phyloP scores from a whole-genome alignment of 2,797 vertebrate genomes.

The Hylomyscus alleni region DNA sequence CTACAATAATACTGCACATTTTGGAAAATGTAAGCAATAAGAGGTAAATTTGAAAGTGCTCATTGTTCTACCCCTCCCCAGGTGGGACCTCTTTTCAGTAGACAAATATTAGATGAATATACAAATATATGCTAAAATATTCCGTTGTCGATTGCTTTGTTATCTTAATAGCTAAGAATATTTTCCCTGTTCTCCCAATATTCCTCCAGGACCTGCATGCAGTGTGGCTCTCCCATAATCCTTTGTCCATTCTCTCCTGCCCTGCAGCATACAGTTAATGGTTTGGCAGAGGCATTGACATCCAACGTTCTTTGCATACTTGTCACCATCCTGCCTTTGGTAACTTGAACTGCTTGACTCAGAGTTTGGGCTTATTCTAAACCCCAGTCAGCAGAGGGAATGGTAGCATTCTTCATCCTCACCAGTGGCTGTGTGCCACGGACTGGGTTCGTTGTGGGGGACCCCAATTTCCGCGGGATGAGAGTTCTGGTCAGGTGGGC shows the following conservation, averaged over 20 bases:
- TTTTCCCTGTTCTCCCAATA: not conserved
- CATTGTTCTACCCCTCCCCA: not conserved
- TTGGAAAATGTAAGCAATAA: slow-evolving; percentile 3
- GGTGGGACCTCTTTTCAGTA: not conserved
- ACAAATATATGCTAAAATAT: not conserved
- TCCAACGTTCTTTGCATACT: not conserved
- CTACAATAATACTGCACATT: not conserved
- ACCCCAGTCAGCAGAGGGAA: not conserved
- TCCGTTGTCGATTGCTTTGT: not conserved
- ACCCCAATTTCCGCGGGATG: no score
- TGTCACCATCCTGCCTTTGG: not conserved
- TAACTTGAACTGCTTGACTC: not conserved
- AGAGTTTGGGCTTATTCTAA: not conserved
- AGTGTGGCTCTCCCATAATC: not conserved
- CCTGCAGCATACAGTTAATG: not conserved
- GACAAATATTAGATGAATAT: not conserved
- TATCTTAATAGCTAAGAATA: not conserved
- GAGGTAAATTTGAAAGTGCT: slow-evolving; percentile 6
- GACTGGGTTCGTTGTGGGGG: no score
- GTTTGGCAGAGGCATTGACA: slow-evolving; percentile 1
- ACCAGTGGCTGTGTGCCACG: not conserved
- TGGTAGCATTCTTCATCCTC: not conserved
- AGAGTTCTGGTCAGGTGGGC: no score
- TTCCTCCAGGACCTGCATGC: not conserved
- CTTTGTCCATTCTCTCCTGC: not conserved